Evolutionary conservation across 2,113 vertebrate species (phyloP).

Genomic region (Crotalus viridis): DNA sequence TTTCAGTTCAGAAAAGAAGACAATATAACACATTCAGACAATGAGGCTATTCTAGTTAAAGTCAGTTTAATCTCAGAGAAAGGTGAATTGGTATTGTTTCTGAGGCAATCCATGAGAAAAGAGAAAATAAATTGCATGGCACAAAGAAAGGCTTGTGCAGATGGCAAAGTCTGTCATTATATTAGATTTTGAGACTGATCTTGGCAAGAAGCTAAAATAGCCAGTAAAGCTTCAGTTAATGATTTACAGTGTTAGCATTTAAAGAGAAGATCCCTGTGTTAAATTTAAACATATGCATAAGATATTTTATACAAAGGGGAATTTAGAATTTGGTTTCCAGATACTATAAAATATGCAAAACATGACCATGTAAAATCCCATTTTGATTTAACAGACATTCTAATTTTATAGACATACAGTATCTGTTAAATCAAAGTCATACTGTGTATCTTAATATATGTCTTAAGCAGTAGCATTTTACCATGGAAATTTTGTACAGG

Average conservation of each 20-base stretch:
- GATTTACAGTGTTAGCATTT: background rate
- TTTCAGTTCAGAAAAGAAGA: conserved; percentile 54
- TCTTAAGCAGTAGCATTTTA: background rate
- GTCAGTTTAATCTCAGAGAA: conserved; percentile 52
- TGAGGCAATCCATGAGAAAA: conserved; percentile 39
- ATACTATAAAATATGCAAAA: background rate
- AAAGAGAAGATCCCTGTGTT: conserved; percentile 3
- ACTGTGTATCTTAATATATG: background rate
- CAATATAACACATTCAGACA: conserved; percentile 55
- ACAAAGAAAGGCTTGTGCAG: conserved; percentile 29
- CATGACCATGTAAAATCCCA: background rate
- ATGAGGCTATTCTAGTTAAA: conserved; percentile 51
- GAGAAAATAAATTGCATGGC: conserved; percentile 34
- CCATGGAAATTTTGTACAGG: background rate
- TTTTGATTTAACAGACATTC: background rate
- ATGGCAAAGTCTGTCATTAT: conserved; percentile 43
- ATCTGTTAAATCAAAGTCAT: background rate
- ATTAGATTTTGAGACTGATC: conserved; percentile 45
- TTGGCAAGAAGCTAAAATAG: conserved; percentile 19
- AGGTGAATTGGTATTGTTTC: conserved; percentile 35
- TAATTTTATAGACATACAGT: background rate
- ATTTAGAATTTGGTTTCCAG: background rate
- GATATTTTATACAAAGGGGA: background rate
- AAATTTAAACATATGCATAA: conserved; percentile 5
- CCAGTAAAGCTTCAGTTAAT: conserved; percentile 22